Base-by-base conservation (phyloP, 2,113 vertebrate genomes). In the Peucedramus taeniatus region DNA sequence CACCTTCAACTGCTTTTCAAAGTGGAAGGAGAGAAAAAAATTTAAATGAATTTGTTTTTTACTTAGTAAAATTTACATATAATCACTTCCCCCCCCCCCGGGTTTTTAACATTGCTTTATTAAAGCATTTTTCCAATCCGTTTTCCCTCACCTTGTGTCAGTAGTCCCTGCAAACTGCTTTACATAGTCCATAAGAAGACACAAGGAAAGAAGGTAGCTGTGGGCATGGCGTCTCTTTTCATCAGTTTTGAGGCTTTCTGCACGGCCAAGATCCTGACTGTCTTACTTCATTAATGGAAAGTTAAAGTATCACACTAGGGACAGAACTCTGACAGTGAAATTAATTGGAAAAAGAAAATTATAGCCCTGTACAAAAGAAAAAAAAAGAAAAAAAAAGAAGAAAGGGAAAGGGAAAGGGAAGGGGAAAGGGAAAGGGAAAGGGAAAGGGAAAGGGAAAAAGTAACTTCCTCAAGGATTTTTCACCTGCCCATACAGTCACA, bases 31-130 rank as follows among this genome's bases (percentile, higher is more conserved):
- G 4, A 80, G 16, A 37, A 82, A 79, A 90, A 75, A 51, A 33
- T 1, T 15, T 19, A 72, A 75, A 5, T 1, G 27, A 39, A 31
- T 18, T 47, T 50, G 0, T 6, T 72, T 37, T 22, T 61, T 33
- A 30, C n/a, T 78, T 54, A 18, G 9, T 19, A 40, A 76, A 54
- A 22, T 20, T 57, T 35, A 20, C 23, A 89, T 33, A 56, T 6
- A 57, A 49, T 23, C 56, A 49, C 7, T 40, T 31, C 18, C 16
- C 1, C 11, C 0, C 0, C 9, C 3, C 11, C 23, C 3, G 64
- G 18, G 3, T 3, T 71, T 92, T 84, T 51, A 72, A 59, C 30
- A 68, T 28, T 64, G 30, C 1, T 87, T 68, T 71, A 30, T 11
- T 66, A 56, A 91, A 77, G 10, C 2, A 0, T 14, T 5, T 83